Evolutionary conservation across 2,888 invertebrate genomes (phyloP), one percentile per base, ranked within the genome.

Genomic region (Zeuzera pyrina): DNA sequence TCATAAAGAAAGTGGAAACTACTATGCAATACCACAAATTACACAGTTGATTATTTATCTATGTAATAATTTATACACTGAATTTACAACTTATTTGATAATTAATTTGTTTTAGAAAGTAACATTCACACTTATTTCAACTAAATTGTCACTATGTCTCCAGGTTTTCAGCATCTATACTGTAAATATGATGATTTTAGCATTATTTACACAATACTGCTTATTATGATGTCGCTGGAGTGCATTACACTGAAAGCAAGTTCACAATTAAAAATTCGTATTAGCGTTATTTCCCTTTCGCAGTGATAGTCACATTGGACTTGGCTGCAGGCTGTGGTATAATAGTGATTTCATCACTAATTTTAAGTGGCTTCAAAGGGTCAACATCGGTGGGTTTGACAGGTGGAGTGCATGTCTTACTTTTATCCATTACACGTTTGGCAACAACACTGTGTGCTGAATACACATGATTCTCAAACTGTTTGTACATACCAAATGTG

Each of bases 401-500:
- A 4, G 12, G n/a, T 35, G 39, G 50, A 37, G 34, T 14, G 28
- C 60, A 45, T 1, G 78, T 67, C 57, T 87, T 89, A 58, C 89
- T 90, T 66, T 91, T 91, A 57, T 91, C 93, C 88, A 92, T 92
- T 15, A 92, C 92, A 41, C 93, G 89, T 59, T 94, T 93, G 25
- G 94, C 93, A 26, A 94, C 94, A 22, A 94, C 94, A 71, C 94
- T 95, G 63, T 96, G 96, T 31, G 95, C 95, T 21, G 95, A 94
- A 65, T 96, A 96, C 2, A 96, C 96, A 70, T 96, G 96, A 64
- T 94, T 95, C 66, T 96, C 96, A 63, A 96, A 96, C 57, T 95
- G 93, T 83, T 95, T 94, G 85, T 96, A 96, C 94, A 96, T 94
- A 47, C 94, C 95, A 67, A 96, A 96, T 12, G 95, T 95, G 34